phyloP scores from a whole-genome alignment of 1,140 invertebrate species.

The Diorhabda elongata region DNA sequence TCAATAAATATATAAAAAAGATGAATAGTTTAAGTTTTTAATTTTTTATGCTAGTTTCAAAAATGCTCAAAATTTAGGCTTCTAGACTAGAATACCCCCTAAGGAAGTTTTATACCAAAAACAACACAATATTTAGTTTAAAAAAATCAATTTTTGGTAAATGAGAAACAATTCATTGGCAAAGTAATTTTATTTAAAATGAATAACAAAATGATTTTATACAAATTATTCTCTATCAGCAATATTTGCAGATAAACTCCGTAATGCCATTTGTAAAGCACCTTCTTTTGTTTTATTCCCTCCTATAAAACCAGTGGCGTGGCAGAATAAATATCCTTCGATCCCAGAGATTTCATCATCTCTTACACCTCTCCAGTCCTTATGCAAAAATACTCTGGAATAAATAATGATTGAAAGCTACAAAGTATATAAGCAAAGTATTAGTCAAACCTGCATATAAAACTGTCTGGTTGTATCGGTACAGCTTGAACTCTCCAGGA shows the following conservation, averaged over 20 bases:
- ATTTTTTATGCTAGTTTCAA: no score
- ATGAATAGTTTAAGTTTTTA: no score
- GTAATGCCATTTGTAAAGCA: conserved; percentile 78
- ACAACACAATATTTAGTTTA: no score
- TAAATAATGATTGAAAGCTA: conserved; percentile 7
- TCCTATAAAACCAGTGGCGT: conserved; percentile 86
- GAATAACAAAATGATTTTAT: no score
- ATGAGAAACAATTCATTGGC: no score
- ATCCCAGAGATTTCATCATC: conserved; percentile 71
- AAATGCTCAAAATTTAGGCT: no score
- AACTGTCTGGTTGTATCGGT: conserved; percentile 67
- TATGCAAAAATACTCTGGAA: conserved; percentile 69
- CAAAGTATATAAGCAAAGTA: conserved; percentile 1
- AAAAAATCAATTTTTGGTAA: no score
- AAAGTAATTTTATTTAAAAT: no score
- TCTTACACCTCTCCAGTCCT: conserved; percentile 77
- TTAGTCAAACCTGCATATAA: conserved; percentile 65
- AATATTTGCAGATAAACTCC: conserved; percentile 53
- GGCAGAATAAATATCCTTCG: conserved; percentile 78
- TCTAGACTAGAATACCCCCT: no score
- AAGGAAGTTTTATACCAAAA: no score
- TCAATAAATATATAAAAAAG: no score
- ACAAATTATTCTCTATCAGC: conserved; percentile 29
- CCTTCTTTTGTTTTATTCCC: conserved; percentile 79
- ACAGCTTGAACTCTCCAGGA: conserved; percentile 81